Percentiles rank a stretch among this genome's conserved stretches.
Evolutionary conservation across 2,113 vertebrate genomes (phyloP).

Genomic region (Engystomops pustulosus): DNA sequence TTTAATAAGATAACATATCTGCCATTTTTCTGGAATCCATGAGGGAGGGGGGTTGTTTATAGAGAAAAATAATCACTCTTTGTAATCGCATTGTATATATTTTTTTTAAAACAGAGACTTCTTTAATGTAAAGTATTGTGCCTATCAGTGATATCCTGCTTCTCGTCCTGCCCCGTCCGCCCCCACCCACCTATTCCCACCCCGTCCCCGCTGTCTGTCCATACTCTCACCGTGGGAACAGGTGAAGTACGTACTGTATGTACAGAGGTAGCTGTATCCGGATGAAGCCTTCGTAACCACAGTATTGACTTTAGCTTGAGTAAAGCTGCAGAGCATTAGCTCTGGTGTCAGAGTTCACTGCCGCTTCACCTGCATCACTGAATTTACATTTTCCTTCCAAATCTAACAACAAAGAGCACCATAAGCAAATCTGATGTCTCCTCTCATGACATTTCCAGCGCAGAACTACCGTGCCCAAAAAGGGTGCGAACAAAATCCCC

Average conservation of each 20-base stretch:
- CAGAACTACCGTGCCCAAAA: neutral
- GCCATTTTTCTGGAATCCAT: too few species aligned
- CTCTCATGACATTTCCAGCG: neutral
- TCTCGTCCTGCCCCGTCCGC: neutral
- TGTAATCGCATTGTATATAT: too few species aligned
- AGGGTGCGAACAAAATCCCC: too few species aligned
- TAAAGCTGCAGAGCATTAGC: neutral
- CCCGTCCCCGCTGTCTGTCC: neutral
- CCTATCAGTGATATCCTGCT: neutral
- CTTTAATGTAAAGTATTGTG: too few species aligned
- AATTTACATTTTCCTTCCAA: neutral
- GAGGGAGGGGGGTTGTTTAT: too few species aligned
- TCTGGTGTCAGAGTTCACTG: neutral
- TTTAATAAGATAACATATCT: too few species aligned
- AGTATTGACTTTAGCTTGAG: slow-evolving; percentile 25
- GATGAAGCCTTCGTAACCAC: neutral
- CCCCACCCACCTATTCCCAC: neutral
- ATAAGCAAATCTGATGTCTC: neutral
- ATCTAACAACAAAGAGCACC: neutral
- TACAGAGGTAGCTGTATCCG: neutral
- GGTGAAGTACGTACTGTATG: neutral
- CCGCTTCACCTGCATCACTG: neutral
- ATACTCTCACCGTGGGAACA: slow-evolving; percentile 10
- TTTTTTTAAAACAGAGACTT: too few species aligned
- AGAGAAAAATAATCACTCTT: too few species aligned